phyloP scores from a whole-genome alignment of 2,113 vertebrate genomes.

The Prunella himalayana region DNA sequence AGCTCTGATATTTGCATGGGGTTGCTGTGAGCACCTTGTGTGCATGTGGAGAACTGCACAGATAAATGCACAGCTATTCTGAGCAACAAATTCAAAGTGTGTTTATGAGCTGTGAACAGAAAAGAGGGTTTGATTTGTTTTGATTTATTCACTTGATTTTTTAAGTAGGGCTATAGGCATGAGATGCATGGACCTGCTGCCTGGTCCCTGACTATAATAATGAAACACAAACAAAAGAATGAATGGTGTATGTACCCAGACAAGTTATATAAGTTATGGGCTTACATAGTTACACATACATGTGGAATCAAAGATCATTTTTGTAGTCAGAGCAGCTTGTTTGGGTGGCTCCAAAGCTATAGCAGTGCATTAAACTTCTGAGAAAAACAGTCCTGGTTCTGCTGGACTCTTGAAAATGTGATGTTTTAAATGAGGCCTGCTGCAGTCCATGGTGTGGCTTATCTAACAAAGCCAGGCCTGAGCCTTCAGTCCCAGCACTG shows the following conservation, averaged over 20 bases:
- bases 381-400: neutral
- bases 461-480: neutral
- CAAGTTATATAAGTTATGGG: neutral
- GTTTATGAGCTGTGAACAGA: neutral
- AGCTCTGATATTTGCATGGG: neutral
- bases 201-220: neutral
- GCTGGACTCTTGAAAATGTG: neutral
- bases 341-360: neutral
- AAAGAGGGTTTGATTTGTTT: neutral
- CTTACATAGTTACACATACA: neutral
- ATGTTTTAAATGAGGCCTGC: neutral
- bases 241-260: neutral
- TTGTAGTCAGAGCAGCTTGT: neutral
- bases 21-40: neutral
- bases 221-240: neutral
- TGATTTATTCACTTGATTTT: neutral
- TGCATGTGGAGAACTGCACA: neutral
- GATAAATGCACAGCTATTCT: neutral
- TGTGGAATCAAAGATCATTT: neutral
- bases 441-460: neutral
- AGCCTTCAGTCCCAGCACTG: neutral
- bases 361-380: neutral
- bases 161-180: neutral
- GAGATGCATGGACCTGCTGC: neutral
- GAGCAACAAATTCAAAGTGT: neutral